Base-by-base conservation (phyloP, 2,797 vertebrate species). In the Sphenopsis melanotis region DNA sequence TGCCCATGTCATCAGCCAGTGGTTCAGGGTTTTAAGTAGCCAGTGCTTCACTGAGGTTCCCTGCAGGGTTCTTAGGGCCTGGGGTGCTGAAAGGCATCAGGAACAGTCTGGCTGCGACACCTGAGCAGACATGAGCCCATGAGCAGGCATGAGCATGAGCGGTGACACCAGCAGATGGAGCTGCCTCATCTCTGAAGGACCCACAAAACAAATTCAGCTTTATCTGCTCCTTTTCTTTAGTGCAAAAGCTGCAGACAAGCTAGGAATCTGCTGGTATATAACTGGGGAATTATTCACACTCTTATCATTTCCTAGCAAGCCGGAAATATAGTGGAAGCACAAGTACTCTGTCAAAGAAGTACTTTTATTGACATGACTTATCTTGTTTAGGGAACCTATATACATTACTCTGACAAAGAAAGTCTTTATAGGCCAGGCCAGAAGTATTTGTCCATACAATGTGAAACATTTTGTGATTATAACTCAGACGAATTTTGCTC, bases 131-230 rank as follows among this genome's bases (percentile, higher is more conserved):
- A 19, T 2, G 39, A 19, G 34, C 30, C 18, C 41, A 41, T 15
- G 22, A 64, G 29, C 55, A 55, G 37, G 72, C 34, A 20, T 4
- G 36, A 19, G 34, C 30, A 37, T 0, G 6, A 90, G 22, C 66
- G 46, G 24, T 7, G 59, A 52, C 12, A 82, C 92, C 95, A 87
- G 89, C 87, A 97, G 94, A 94, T 94, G 94, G 95, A 91, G 93
- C 95, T 96, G 92, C 72, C 70, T 44, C 65, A 12, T 50, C 65
- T 63, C 29, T 18, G 44, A 86, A 60, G 24, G 29, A 50, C 24
- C 0, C 5, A 74, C 76, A 80, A 60, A 72, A 65, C 5, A 42
- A 60, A 79, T 20, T 14, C 30, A 30, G 41, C 22, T 36, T 72
- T 70, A 79, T 23, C 32, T 12, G 19, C 41, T 82, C 26, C 29